These are phyloP conservation scores for Delphinapterus leucas DNA, from an alignment of 2,113 vertebrate species.

Conservation along the genomic window DNA sequence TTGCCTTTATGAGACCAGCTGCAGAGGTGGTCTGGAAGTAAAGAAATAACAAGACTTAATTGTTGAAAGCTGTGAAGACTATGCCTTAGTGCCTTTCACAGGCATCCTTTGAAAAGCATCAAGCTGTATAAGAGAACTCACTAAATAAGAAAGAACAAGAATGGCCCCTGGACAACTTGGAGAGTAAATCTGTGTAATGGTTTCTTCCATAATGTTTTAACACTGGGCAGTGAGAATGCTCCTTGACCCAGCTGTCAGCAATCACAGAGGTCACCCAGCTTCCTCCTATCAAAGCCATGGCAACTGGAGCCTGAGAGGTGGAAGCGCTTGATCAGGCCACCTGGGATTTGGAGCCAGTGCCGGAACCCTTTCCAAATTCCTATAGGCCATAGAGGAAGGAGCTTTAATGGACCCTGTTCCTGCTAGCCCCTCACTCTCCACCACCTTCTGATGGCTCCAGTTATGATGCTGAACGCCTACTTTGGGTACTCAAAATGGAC, in stretches of 20 bases:
- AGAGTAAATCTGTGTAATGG: neutral
- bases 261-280: neutral
- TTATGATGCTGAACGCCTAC: neutral
- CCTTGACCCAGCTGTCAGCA: neutral
- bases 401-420: neutral
- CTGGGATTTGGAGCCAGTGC: neutral
- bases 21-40: neutral
- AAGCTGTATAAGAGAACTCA: neutral
- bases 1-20: neutral
- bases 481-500: neutral
- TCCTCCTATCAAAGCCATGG: neutral
- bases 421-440: neutral
- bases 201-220: neutral
- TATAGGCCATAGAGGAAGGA: neutral
- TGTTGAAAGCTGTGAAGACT: neutral
- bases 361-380: neutral
- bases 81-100: neutral
- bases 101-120: neutral
- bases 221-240: neutral
- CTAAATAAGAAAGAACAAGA: conserved; percentile 13
- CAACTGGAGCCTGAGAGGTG: neutral
- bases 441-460: neutral
- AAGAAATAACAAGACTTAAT: neutral
- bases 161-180: neutral
- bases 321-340: neutral